phyloP scores from a whole-genome alignment of 2,797 vertebrate species.

The Pangasius djambal region DNA sequence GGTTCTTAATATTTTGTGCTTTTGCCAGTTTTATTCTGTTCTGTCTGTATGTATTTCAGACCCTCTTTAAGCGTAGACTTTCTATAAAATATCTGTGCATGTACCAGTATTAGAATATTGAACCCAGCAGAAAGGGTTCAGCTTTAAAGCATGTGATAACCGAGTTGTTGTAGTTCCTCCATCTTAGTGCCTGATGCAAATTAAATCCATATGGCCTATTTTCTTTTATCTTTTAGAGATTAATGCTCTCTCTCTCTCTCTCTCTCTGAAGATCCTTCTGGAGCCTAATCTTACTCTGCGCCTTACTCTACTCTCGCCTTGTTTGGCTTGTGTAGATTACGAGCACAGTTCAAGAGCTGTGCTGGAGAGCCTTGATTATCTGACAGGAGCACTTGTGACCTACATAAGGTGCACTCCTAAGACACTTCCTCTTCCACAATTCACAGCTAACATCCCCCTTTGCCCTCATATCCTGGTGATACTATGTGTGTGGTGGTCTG shows the following conservation, averaged over 20 bases:
- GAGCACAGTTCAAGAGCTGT: background rate
- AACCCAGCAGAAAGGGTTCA: background rate
- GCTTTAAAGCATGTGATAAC: conserved; percentile 24
- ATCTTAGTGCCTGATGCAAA: conserved; percentile 16
- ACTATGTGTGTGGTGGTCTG: background rate
- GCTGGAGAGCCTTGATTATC: background rate
- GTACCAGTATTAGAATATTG: background rate
- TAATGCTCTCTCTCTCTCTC: background rate
- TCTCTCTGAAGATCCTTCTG: background rate
- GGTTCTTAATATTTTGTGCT: conserved; percentile 56
- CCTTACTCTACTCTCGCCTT: background rate
- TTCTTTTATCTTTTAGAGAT: conserved; percentile 11
- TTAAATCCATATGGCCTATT: conserved; percentile 30
- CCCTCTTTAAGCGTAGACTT: background rate
- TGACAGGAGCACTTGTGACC: background rate
- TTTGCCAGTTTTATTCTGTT: conserved; percentile 35
- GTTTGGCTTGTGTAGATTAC: conserved; percentile 21
- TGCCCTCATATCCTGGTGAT: background rate
- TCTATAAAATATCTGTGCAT: background rate
- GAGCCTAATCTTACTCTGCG: background rate
- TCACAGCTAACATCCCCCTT: background rate
- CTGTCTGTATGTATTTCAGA: background rate
- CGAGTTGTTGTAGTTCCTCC: background rate
- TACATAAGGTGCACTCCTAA: background rate
- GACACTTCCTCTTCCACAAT: background rate